Conservation (phyloP, 2,113 vertebrate species). For the Pituophis catenifer region DNA sequence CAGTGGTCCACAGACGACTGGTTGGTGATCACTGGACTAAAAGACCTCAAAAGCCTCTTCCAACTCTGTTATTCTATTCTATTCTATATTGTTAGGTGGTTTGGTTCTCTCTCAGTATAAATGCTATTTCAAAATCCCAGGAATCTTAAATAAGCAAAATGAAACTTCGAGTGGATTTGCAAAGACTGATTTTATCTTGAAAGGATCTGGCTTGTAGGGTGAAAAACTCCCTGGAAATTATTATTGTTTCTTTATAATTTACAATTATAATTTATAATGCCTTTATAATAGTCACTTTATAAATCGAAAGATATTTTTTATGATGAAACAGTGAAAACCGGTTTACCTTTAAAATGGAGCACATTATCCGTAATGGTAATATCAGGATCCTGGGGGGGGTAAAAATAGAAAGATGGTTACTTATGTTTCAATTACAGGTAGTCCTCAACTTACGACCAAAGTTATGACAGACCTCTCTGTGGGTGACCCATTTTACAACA, state of each 20-base stretch:
- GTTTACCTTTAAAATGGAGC: slow-evolving; percentile 85
- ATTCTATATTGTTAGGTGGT: no score
- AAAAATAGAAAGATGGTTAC: background rate
- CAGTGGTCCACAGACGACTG: no score
- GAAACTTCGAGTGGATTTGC: background rate
- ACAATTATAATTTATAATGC: no score
- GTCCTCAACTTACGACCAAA: background rate
- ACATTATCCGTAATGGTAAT: slow-evolving; percentile 80
- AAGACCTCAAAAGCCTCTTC: no score
- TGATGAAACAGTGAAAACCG: background rate
- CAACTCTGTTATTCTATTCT: no score
- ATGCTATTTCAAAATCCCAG: background rate
- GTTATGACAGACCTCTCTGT: no score
- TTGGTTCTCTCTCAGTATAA: background rate
- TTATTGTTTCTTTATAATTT: no score
- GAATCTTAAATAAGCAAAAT: background rate
- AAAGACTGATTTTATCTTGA: background rate
- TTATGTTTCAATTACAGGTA: background rate
- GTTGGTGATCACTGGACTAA: no score
- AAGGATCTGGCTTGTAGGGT: background rate
- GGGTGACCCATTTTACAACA: no score
- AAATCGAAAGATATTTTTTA: background rate
- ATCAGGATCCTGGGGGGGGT: slow-evolving; percentile 78
- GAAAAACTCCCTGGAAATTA: background rate
- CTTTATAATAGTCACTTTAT: background rate